Percentiles rank a stretch among this genome's conserved stretches.
phyloP scores from a whole-genome alignment of 2,797 vertebrate species.

The Coregonus ussuriensis region DNA sequence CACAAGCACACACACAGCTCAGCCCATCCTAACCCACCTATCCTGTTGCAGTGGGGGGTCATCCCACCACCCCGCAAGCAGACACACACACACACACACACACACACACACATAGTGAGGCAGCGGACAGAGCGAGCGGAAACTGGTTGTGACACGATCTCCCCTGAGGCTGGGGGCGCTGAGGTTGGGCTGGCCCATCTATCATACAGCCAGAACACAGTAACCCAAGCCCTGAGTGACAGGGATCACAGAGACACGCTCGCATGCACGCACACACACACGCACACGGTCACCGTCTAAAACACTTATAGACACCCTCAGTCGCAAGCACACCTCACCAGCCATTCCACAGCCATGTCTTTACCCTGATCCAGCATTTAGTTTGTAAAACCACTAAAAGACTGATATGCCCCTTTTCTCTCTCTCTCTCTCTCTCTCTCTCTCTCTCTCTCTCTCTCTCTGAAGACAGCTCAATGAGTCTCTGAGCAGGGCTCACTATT shows the following conservation, averaged over 20 bases:
- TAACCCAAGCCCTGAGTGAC: slow-evolving; percentile 77
- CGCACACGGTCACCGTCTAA: slow-evolving; percentile 22
- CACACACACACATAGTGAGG: slow-evolving; percentile 17
- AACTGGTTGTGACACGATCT: slow-evolving; percentile 75
- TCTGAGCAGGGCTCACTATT: slow-evolving; percentile 30
- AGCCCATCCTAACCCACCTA: slow-evolving; percentile 23
- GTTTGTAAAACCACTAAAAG: slow-evolving; percentile 37
- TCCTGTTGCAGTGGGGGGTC: slow-evolving; percentile 49
- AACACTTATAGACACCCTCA: slow-evolving; percentile 16
- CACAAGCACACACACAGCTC: not conserved
- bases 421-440: not conserved
- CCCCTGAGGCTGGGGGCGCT: slow-evolving; percentile 61
- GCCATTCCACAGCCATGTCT: slow-evolving; percentile 22
- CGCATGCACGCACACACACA: slow-evolving; percentile 16
- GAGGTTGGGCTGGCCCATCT: slow-evolving; percentile 75
- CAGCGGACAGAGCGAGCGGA: slow-evolving; percentile 53
- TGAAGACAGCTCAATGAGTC: not conserved
- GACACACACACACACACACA: not conserved
- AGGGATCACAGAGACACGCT: slow-evolving; percentile 42
- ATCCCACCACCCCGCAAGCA: slow-evolving; percentile 18
- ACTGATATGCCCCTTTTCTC: slow-evolving; percentile 43
- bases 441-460: not conserved
- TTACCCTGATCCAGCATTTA: slow-evolving; percentile 32
- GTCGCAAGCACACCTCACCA: slow-evolving; percentile 6
- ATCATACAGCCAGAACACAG: slow-evolving; percentile 75